phyloP scores from a whole-genome alignment of 2,113 vertebrate genomes.

The Probosciger aterrimus region DNA sequence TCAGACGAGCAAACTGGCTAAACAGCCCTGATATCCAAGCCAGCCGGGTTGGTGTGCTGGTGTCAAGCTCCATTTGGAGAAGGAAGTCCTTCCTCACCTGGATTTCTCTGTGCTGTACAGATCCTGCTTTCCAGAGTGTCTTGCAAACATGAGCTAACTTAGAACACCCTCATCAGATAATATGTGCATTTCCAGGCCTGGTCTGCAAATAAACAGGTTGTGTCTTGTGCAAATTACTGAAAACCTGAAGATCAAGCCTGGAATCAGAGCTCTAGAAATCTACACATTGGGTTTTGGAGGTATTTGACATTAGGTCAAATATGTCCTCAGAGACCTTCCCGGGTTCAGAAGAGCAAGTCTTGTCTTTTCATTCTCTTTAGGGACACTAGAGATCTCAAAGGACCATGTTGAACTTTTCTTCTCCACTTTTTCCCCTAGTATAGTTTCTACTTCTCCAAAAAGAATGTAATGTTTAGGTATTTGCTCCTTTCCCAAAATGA shows the following conservation, averaged over 20 bases:
- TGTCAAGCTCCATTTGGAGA: neutral
- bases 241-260: neutral
- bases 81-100: neutral
- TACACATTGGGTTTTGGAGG: neutral
- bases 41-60: neutral
- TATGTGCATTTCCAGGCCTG: neutral
- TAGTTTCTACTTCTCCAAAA: neutral
- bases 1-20: neutral
- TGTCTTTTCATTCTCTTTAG: neutral
- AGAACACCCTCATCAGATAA: neutral
- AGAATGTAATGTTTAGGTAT: neutral
- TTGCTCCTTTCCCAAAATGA: neutral
- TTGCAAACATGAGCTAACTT: rapidly evolving
- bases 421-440: neutral
- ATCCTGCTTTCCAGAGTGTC: neutral
- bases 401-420: neutral
- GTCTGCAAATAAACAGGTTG: neutral
- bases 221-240: neutral
- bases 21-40: neutral
- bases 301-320: neutral
- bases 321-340: neutral
- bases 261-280: neutral
- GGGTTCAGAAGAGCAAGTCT: neutral
- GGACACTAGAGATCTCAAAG: neutral
- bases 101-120: neutral